phyloP scores from a whole-genome alignment of 2,113 vertebrate genomes.

The Eurystomus gularis region DNA sequence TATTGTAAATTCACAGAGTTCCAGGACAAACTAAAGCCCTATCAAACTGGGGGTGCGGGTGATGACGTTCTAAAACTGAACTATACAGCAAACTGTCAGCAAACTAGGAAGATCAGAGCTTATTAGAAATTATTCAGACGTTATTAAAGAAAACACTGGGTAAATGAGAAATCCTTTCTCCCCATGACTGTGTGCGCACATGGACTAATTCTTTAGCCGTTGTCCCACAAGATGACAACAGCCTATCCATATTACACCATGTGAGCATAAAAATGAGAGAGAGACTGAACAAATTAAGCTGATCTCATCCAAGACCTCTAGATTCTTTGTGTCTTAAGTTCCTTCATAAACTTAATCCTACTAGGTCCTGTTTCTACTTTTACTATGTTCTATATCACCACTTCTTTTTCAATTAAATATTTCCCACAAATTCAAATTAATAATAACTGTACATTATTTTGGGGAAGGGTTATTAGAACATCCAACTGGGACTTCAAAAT shows the following conservation, averaged over 20 bases:
- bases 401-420: not conserved
- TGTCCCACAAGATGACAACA: not conserved
- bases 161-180: not conserved
- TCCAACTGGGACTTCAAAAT: not conserved
- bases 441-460: not conserved
- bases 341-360: not conserved
- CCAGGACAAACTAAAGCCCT: not conserved
- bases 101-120: not conserved
- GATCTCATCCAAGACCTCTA: not conserved
- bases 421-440: not conserved
- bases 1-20: not conserved
- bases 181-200: not conserved
- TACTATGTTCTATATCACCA: not conserved
- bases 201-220: not conserved
- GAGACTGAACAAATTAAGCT: not conserved
- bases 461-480: not conserved
- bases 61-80: not conserved
- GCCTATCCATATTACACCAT: not conserved
- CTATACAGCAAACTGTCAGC: not conserved
- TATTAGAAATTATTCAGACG: not conserved
- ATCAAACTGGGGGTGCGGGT: not conserved
- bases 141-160: not conserved
- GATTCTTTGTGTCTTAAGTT: not conserved
- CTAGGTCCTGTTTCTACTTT: constrained; percentile 18
- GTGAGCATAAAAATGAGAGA: not conserved